Evolutionary conservation across 2,113 vertebrate genomes (phyloP).

Genomic region (Psophia crepitans): DNA sequence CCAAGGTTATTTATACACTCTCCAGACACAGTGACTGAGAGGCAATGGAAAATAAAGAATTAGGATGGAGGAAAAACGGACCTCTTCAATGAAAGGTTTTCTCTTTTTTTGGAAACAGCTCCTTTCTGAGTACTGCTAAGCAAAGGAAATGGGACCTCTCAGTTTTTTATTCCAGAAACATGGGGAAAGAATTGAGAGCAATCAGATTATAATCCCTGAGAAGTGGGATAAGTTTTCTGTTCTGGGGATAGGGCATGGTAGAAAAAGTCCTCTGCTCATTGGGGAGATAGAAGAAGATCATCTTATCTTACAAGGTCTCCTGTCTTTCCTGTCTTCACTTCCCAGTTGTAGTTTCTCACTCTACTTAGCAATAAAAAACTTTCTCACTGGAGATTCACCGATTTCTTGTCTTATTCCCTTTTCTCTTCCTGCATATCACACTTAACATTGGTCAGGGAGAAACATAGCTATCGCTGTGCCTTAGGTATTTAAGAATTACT

Average conservation of each 20-base stretch:
- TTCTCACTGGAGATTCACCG: neutral
- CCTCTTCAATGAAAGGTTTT: neutral
- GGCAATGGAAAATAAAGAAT: neutral
- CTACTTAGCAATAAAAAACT: neutral
- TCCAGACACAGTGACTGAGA: neutral
- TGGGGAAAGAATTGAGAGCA: neutral
- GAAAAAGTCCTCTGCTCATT: neutral
- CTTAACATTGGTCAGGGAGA: neutral
- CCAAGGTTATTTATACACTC: neutral
- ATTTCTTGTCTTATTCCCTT: neutral
- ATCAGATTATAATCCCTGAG: neutral
- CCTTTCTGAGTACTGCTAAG: neutral
- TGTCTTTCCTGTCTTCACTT: neutral
- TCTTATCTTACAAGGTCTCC: neutral
- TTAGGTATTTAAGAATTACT: neutral
- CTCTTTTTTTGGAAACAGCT: neutral
- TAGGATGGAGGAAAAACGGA: neutral
- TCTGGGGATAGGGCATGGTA: neutral
- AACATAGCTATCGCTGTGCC: neutral
- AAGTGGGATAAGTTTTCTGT: neutral
- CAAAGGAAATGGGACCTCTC: neutral
- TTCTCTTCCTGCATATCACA: neutral
- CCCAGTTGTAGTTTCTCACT: neutral
- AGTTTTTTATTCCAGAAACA: neutral
- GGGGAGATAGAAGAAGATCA: neutral